Evolutionary conservation across 1,140 invertebrate species (phyloP).

Genomic region (Apis cerana): DNA sequence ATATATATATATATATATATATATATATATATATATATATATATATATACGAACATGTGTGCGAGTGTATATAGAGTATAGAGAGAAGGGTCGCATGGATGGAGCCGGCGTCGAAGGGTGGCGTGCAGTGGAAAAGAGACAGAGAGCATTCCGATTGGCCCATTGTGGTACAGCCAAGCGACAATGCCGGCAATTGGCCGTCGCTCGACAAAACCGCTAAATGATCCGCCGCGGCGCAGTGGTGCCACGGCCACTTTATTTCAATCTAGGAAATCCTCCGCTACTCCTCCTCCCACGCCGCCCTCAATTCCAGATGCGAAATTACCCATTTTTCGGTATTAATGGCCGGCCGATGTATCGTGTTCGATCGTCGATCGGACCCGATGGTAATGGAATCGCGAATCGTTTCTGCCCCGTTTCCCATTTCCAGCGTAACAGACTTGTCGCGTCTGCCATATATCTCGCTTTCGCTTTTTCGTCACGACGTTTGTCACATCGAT

Average conservation of each 20-base stretch:
- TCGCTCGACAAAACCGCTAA: slow-evolving; percentile 83
- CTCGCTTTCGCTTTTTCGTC: slow-evolving; percentile 36
- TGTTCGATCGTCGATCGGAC: slow-evolving; percentile 52
- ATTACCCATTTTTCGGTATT: slow-evolving; percentile 79
- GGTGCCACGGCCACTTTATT: slow-evolving; percentile 81
- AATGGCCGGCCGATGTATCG: slow-evolving; percentile 69
- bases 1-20: background rate
- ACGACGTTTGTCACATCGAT: background rate
- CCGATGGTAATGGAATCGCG: slow-evolving; percentile 61
- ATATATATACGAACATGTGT: slow-evolving; percentile 1
- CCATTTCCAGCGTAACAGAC: slow-evolving; percentile 21
- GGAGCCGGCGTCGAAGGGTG: slow-evolving; percentile 47
- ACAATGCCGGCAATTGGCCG: slow-evolving; percentile 82
- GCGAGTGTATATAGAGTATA: slow-evolving; percentile 30
- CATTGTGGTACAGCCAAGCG: slow-evolving; percentile 81
- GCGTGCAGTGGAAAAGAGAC: slow-evolving; percentile 72
- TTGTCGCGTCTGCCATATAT: background rate
- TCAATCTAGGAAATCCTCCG: slow-evolving; percentile 80
- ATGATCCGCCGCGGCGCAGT: slow-evolving; percentile 79
- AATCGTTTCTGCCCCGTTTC: slow-evolving; percentile 50
- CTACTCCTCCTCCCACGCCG: slow-evolving; percentile 41
- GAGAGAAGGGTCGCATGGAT: slow-evolving; percentile 56
- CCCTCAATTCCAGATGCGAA: slow-evolving; percentile 74
- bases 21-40: background rate
- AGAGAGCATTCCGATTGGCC: slow-evolving; percentile 80